A percentile compares a stretch with the other conserved stretches of the same genome.
phyloP scores from a whole-genome alignment of 2,888 invertebrate genomes.

The Drosophila cracens region DNA sequence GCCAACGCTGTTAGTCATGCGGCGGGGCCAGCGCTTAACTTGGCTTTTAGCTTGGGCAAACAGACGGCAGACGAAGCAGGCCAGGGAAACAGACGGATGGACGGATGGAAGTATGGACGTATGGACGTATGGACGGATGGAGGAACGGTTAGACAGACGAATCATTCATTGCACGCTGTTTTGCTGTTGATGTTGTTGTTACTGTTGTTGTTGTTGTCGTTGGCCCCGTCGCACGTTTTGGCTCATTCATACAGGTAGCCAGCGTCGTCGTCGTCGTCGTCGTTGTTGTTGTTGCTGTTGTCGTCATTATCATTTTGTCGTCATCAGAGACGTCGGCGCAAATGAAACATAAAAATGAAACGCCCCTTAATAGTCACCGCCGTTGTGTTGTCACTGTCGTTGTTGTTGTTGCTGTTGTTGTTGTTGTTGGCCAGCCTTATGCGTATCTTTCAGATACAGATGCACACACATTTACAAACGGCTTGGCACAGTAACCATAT shows the following conservation, averaged over 20 bases:
- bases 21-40: slow-evolving; percentile 70
- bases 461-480: slow-evolving; percentile 36
- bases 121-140: slow-evolving; percentile 8
- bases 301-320: slow-evolving; percentile 80
- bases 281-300: slow-evolving; percentile 43
- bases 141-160: slow-evolving; percentile 45
- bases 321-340: slow-evolving; percentile 77
- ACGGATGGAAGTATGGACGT: slow-evolving; percentile 6
- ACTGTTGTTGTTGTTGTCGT: slow-evolving; percentile 20
- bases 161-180: slow-evolving; percentile 71
- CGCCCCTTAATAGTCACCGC: slow-evolving; percentile 78
- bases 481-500: slow-evolving; percentile 70
- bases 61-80: slow-evolving; percentile 45
- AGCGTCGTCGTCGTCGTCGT: slow-evolving; percentile 29
- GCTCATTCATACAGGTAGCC: slow-evolving; percentile 78
- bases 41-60: slow-evolving; percentile 66
- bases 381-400: slow-evolving; percentile 23
- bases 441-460: slow-evolving; percentile 72
- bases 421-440: slow-evolving; percentile 57
- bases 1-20: slow-evolving; percentile 78
- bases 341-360: slow-evolving; percentile 81
- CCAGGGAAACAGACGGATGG: slow-evolving; percentile 22
- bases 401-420: slow-evolving; percentile 11
- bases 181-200: slow-evolving; percentile 16
- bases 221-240: slow-evolving; percentile 26